Percentiles rank a stretch among this genome's conserved stretches.
Conservation (phyloP, 1,140 invertebrate species). For the Drosophila neocordata region DNA sequence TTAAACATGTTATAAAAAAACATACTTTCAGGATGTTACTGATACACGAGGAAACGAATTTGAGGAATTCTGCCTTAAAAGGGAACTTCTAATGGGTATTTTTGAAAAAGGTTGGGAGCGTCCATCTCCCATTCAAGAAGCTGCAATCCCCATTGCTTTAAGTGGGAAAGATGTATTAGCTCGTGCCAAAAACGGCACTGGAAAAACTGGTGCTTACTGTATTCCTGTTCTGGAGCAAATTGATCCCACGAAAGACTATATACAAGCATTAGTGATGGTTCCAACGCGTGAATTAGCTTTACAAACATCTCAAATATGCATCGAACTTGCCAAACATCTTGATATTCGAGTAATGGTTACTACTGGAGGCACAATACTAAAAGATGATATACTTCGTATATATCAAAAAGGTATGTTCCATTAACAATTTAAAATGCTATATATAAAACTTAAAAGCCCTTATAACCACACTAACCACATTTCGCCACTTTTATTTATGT, state of each 20-base stretch:
- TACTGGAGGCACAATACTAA: constrained; percentile 98
- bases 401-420: constrained; percentile 99
- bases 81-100: constrained; percentile 99
- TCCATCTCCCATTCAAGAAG: constrained; percentile 99
- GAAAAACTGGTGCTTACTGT: constrained; percentile 99
- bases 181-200: constrained; percentile 99
- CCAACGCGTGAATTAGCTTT: constrained; percentile 99
- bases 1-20: background rate
- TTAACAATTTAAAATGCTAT: too few species aligned
- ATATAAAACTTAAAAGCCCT: too few species aligned
- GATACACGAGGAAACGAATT: constrained; percentile 99
- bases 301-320: constrained; percentile 99
- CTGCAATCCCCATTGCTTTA: constrained; percentile 98
- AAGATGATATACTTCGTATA: constrained; percentile 99
- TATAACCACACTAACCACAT: too few species aligned
- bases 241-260: constrained; percentile 93
- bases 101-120: constrained; percentile 99
- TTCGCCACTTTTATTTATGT: too few species aligned
- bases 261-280: constrained; percentile 99
- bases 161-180: constrained; percentile 99
- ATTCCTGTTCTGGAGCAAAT: constrained; percentile 99
- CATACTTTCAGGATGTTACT: constrained; percentile 94
- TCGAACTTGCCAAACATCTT: constrained; percentile 98
- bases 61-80: constrained; percentile 99
- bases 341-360: constrained; percentile 99